Evolutionary conservation across 1,140 invertebrate genomes (phyloP).

Genomic region (Sitobion miscanthi): DNA sequence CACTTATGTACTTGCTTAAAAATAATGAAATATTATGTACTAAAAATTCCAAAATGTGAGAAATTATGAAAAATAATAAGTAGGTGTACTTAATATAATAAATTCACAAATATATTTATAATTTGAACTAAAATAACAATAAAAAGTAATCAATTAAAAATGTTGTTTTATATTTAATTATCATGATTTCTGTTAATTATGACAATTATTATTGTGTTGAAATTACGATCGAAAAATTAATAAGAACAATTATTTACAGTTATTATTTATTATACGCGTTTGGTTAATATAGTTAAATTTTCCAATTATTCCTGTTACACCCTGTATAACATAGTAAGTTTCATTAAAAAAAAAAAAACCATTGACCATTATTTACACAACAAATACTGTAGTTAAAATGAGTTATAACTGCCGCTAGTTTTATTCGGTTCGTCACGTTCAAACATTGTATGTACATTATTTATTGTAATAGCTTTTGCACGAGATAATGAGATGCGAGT

Average conservation of each 20-base stretch:
- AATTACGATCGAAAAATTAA: neutral
- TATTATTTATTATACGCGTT: too few species aligned
- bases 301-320: neutral
- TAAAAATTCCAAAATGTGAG: too few species aligned
- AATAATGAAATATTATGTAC: too few species aligned
- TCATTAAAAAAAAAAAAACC: neutral
- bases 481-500: neutral
- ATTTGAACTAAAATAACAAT: too few species aligned
- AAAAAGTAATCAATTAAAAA: neutral
- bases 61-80: too few species aligned
- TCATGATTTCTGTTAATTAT: neutral
- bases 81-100: too few species aligned
- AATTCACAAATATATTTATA: too few species aligned
- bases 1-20: too few species aligned
- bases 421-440: neutral
- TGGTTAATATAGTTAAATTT: neutral
- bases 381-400: neutral
- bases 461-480: conserved; percentile 9
- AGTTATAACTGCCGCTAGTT: neutral
- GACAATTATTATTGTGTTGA: neutral
- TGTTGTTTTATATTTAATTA: neutral
- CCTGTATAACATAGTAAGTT: neutral
- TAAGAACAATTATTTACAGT: neutral
- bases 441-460: neutral
- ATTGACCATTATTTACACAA: neutral